Base-by-base conservation (phyloP, 2,888 invertebrate genomes). In the Micoletzkya japonica region DNA sequence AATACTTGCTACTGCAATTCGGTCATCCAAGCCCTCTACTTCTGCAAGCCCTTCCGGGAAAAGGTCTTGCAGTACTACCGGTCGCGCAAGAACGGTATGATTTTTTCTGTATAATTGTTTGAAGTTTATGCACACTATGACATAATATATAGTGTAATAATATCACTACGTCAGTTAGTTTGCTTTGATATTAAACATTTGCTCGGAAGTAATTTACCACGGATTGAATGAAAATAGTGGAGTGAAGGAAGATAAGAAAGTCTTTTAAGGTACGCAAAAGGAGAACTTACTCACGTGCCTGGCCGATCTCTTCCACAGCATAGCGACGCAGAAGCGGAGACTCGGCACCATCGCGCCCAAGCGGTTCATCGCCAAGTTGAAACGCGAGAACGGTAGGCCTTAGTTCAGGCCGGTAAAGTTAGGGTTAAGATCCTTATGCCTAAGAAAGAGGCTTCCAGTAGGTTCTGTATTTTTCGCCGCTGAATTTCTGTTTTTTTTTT, bases 1-100 rank as follows among this genome's bases (percentile, higher is more conserved):
- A 99, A 99, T 88, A 99, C 98, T 37, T 99, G 98, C 88, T 99
- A 99, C 87, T 96, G 96, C 87, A 99, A 99, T 88, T 97, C 97
- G 57, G 98, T 99, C 81, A 90, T 99, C 77, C 98, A 99, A 90
- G 98, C 98, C 37, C 89, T 99, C 77, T 99, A 98, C 87, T 99
- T 98, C 88, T 99, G 98, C 88, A 93, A 94, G 86, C 98, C 98
- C 73, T 99, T 99, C 87, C 90, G 98, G 86, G 98, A 99, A 85
- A 95, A 94, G 88, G 95, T 99, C 67, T 89, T 99, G 76, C 95
- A 95, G 87, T 98, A 98, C 87, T 97, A 97, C 88, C 87, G 87
- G 72, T 77, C 76, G 24, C 85, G 86, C 77, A 87, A 87, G 75
- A 87, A 86, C n/a, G n/a, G n/a, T n/a, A n/a, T n/a, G n/a, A n/a